Evolutionary conservation across 2,888 invertebrate genomes (phyloP), one percentile per base, ranked within the genome.

Genomic region (Synanthedon andrenaeformis): DNA sequence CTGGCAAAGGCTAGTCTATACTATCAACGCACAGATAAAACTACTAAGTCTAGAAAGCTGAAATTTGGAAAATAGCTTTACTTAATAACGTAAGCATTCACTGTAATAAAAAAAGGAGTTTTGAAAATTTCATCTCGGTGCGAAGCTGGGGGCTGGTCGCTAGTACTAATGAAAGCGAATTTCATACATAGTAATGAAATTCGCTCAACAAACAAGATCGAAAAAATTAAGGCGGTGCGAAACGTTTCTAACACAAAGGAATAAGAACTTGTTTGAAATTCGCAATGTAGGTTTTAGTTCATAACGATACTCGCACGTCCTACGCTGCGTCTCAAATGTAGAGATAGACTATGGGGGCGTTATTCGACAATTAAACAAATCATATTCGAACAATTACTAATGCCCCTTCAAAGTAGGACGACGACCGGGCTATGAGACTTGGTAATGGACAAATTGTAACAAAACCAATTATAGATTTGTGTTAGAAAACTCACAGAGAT

Each of bases 371-470:
- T 52, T 14, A 58, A 61, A 60, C 58, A 56, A 59, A 60, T 64
- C 65, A 64, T 67, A 72, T 77, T 75, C 74, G 67, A 70, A 70
- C 75, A 75, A 78, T 79, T 71, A 67, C 61, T 23, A 64, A 63
- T 72, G 68, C 72, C 62, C 60, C 62, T 51, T 58, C 57, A 58
- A 78, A 74, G 69, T 77, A 62, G 79, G 76, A 60, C 76, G 67
- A 52, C 67, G 62, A 70, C 72, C 75, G 69, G 70, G 72, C 74
- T 65, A 57, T 68, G 67, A 66, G 61, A 66, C 61, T 68, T 64
- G 59, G 56, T 58, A 59, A 65, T 65, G 67, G 65, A 63, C 59
- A 62, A 59, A 55, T 35, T 35, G 35, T 35, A 35, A 35, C 35
- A 35, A 56, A 45, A 14, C 13, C 45, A 45, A 45, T 45, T 45